Base-by-base conservation (phyloP, 2,888 invertebrate genomes). In the Drosophila pseudotakahashii region DNA sequence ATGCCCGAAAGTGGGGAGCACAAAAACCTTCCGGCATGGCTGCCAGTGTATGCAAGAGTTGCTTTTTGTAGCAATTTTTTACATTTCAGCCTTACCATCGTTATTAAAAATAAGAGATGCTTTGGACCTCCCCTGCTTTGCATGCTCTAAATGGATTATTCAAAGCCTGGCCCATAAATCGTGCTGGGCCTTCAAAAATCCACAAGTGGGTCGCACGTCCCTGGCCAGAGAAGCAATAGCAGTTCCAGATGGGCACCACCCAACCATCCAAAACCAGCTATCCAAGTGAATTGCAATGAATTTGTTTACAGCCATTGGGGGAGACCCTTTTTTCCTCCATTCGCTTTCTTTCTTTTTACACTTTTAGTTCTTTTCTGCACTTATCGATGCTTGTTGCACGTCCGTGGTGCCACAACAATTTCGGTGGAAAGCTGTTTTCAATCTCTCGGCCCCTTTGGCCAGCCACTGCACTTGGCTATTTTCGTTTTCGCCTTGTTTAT, bases 141-240 rank as follows among this genome's bases (percentile, higher is more conserved):
- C 70, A 51, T 72, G 70, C 64, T 77, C 64, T 78, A 74, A 87
- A 78, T 87, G 85, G 84, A 78, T 88, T 78, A 84, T 87, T 74
- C 78, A 83, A 73, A 75, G 78, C 79, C 62, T 52, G 76, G 66
- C 55, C 59, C 69, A 63, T 75, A 69, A 75, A 62, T 74, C 70
- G 52, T 59, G 42, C 50, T 47, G 74, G 48, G 55, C 62, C 57
- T 69, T 58, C 52, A 47, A 62, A 62, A 55, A 62, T 69, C 69
- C 41, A 50, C 37, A 72, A 72, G 50, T 69, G 61, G 51, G 39
- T 52, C 41, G 37, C 59, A 71, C 51, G 72, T 51, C 69, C 62
- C 50, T 52, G 62, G 42, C 73, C 41, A 36, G 6, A 26, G 50
- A 45, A 45, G 67, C 50, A 55, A 42, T 64, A 63, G 37, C 36